phyloP scores from a whole-genome alignment of 1,140 invertebrate genomes.

The Parapsyche elsis region DNA sequence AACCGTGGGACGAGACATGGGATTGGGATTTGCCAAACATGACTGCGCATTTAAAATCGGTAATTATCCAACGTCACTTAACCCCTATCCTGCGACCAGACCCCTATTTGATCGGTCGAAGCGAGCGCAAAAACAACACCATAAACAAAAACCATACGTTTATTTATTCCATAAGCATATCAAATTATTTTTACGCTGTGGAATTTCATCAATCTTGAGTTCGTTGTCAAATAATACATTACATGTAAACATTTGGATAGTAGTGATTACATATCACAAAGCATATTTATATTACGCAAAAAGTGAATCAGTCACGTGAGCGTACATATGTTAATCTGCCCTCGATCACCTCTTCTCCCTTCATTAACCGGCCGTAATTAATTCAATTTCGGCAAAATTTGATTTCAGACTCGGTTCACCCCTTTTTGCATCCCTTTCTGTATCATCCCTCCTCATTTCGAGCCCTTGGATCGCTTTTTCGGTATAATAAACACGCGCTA shows the following conservation, averaged over 20 bases:
- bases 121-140: background rate
- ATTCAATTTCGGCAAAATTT: conserved; percentile 46
- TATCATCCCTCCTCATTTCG: background rate
- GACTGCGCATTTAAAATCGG: conserved; percentile 35
- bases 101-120: background rate
- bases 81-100: background rate
- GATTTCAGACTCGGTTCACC: background rate
- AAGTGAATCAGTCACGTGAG: too few relatives aligned
- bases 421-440: background rate
- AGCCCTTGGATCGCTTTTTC: background rate
- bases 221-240: too few relatives aligned
- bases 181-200: too few relatives aligned
- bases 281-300: too few relatives aligned
- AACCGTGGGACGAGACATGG: background rate
- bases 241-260: too few relatives aligned
- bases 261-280: too few relatives aligned
- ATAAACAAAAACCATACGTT: too few relatives aligned
- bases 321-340: too few relatives aligned
- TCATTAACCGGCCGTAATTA: conserved; percentile 33
- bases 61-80: conserved; percentile 16
- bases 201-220: too few relatives aligned
- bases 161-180: too few relatives aligned
- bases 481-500: too few relatives aligned
- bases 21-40: background rate
- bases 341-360: background rate